Base-by-base conservation (phyloP, 2,113 vertebrate species). In the Phainopepla nitens region DNA sequence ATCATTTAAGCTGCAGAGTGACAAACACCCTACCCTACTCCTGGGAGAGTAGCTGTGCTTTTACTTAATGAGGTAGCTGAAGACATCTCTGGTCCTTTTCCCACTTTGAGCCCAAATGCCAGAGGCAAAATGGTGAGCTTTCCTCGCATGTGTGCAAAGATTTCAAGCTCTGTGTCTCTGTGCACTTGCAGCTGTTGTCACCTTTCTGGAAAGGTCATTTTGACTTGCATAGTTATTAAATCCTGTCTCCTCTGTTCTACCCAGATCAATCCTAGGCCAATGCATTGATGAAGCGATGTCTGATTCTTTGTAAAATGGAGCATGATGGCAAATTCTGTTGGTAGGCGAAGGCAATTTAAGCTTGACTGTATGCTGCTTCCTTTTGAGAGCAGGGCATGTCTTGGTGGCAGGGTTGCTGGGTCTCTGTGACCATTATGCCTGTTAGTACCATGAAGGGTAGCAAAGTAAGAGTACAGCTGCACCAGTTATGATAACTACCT, bases 51-150 rank as follows among this genome's bases (percentile, higher is more conserved):
- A 93, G 68, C 51, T 82, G 56, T 61, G 81, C 69, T 69, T 83
- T 87, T 78, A 54, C n/a, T 95, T 95, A 94, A 91, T 91, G 94
- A 95, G 87, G 72, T 78, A 97, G 87, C 54, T 83, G 91, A 97
- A 88, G 91, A 86, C 58, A 73, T 82, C 68, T 77, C 78, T 72
- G 57, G 82, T 83, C 71, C 36, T 92, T 95, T 93, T 88, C 76
- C 72, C 53, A 75, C 90, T 96, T 94, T 75, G 83, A 96, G 84
- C 57, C 71, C 81, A 80, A 78, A 87, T 0, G 92, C 83, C 89
- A 93, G 91, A 89, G 92, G 90, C 91, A 92, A 96, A 91, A 96
- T 35, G 60, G 68, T 57, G 71, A 95, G 66, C 7, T 83, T 86
- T 57, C 35, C 79, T 89, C 89, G 60, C 79, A 51, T 64, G 50